Evolutionary conservation across 2,888 invertebrate species (phyloP).

Genomic region (Caenorhabditis uteleia): DNA sequence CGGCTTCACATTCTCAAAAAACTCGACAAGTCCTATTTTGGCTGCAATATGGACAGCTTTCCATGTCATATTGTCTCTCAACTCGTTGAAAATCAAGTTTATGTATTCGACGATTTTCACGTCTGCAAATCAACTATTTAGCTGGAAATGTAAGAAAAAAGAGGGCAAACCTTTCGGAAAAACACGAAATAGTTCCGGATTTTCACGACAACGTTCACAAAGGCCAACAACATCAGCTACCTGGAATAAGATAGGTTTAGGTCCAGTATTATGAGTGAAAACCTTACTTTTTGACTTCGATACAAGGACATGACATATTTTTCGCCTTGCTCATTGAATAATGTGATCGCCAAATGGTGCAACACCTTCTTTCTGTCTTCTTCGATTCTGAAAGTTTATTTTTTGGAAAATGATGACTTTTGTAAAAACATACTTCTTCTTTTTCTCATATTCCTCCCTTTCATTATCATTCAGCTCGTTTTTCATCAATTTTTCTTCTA

Average conservation of each 20-base stretch:
- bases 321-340: conserved; percentile 30
- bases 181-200: conserved; percentile 40
- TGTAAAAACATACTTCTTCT: conserved; percentile 4
- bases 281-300: conserved; percentile 36
- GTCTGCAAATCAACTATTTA: conserved; percentile 11
- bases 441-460: conserved; percentile 6
- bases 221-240: conserved; percentile 46
- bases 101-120: conserved; percentile 37
- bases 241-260: conserved; percentile 12
- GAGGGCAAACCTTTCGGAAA: conserved; percentile 23
- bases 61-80: conserved; percentile 49
- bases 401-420: not conserved
- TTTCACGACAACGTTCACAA: conserved; percentile 52
- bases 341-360: conserved; percentile 41
- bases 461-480: conserved; percentile 18
- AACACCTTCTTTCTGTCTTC: conserved; percentile 20
- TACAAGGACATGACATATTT: conserved; percentile 39
- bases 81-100: conserved; percentile 27
- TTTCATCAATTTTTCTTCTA: conserved; percentile 24
- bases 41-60: conserved; percentile 45
- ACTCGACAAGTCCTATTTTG: conserved; percentile 39
- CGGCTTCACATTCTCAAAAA: conserved; percentile 28
- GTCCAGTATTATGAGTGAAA: not conserved
- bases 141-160: not conserved
- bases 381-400: conserved; percentile 11